Evolutionary conservation across 2,113 vertebrate genomes (phyloP).

Genomic region (Elaphurus davidianus): DNA sequence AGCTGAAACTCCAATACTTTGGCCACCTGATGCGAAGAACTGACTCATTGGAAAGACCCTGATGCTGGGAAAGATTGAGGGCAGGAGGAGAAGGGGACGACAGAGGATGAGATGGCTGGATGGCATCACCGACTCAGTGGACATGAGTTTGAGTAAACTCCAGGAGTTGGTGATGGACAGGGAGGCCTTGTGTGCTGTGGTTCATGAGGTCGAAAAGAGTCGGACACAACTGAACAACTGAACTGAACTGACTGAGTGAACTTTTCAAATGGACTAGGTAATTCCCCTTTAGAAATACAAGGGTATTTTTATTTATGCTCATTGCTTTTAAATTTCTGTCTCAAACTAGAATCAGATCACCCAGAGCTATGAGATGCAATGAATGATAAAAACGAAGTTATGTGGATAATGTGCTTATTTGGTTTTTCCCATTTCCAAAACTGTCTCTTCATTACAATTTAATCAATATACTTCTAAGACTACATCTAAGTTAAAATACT

Average conservation of each 20-base stretch:
- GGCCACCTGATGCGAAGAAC: background rate
- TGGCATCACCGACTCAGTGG: rapidly evolving
- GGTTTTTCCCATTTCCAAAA: background rate
- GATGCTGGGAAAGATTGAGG: background rate
- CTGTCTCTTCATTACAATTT: background rate
- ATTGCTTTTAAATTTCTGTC: background rate
- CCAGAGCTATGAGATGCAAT: background rate
- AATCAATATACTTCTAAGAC: background rate
- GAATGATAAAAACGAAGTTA: background rate
- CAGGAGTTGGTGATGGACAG: background rate
- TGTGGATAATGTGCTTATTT: background rate
- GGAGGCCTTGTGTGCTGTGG: rapidly evolving
- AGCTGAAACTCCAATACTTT: background rate
- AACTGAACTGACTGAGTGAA: background rate
- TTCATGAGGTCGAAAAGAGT: background rate
- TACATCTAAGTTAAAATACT: background rate
- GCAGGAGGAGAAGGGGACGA: background rate
- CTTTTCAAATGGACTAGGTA: background rate
- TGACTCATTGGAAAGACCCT: background rate
- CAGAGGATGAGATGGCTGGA: background rate
- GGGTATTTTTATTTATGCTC: background rate
- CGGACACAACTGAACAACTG: rapidly evolving
- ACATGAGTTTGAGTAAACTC: background rate
- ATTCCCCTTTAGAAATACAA: background rate
- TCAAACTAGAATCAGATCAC: background rate